These are phyloP conservation scores for Rhabdomys pumilio DNA, from an alignment of 2,797 vertebrate genomes.

Conservation along the genomic window DNA sequence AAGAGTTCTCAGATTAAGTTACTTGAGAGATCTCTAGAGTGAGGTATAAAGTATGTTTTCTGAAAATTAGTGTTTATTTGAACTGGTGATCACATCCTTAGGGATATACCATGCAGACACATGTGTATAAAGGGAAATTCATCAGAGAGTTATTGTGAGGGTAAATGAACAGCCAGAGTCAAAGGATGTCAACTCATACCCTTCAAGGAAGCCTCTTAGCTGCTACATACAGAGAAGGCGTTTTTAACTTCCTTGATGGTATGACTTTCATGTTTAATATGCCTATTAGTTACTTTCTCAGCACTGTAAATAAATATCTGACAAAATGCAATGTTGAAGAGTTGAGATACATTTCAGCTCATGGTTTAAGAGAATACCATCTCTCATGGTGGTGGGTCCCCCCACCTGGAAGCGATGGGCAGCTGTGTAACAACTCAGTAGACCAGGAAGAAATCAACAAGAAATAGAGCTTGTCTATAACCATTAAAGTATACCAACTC, in stretches of 20 bases:
- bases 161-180: not conserved
- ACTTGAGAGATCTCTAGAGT: not conserved
- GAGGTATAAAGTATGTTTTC: not conserved
- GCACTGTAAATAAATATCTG: not conserved
- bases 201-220: not conserved
- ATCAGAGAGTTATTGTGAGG: not conserved
- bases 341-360: not conserved
- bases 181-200: not conserved
- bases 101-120: not conserved
- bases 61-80: conserved; percentile 53
- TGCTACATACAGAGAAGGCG: not conserved
- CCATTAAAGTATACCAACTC: not conserved
- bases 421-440: not conserved
- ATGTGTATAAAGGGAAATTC: conserved; percentile 7
- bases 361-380: not conserved
- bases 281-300: not conserved
- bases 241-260: not conserved
- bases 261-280: not conserved
- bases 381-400: not conserved
- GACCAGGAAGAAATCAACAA: not conserved
- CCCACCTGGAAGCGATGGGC: not conserved
- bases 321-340: too few relatives aligned
- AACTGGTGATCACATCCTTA: not conserved
- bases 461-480: not conserved
- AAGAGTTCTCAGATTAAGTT: not conserved